Evolutionary conservation across 2,888 invertebrate genomes (phyloP), one percentile per base, ranked within the genome.

Genomic region (Polydrusus cervinus): DNA sequence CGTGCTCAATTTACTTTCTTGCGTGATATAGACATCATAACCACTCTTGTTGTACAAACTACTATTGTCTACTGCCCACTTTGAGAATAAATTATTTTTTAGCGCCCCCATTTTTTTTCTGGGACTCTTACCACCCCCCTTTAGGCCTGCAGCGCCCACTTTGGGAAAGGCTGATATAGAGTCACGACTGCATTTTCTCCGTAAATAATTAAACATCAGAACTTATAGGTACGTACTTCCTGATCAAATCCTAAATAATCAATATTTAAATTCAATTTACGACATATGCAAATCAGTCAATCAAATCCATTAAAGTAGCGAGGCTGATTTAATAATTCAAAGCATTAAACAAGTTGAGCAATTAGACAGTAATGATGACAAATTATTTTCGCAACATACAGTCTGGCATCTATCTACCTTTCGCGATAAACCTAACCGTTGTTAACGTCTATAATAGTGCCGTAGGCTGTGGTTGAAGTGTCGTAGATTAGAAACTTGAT

Each of bases 341-440:
- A n/a, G 2, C 53, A 40, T 51, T 20, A 66, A 40, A 16, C 53
- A 40, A 20, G 51, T 18, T 53, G 13, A 53, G 53, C 66, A 45
- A 45, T 43, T 5, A 68, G 67, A 30, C 67, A 20, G 55, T 68
- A 68, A 68, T 68, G 57, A 68, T 68, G 67, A 68, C 67, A 68
- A 68, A 68, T 68, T 57, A 45, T 68, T 57, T 57, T 55, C 38
- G 67, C 67, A 57, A 53, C 57, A 45, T 45, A 57, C 45, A 40
- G 67, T 30, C 57, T 45, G 67, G 57, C 67, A 53, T 66, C 53
- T 43, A 43, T 34, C 43, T 66, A 68, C 67, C 45, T 68, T 43
- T 45, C 14, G 67, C 53, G 45, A 57, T 43, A 57, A 20, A 30
- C 67, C 20, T 68, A 66, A 66, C 45, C 67, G 45, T 14, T 9